Base-by-base conservation (phyloP, 2,113 vertebrate genomes). In the Plotosus lineatus region DNA sequence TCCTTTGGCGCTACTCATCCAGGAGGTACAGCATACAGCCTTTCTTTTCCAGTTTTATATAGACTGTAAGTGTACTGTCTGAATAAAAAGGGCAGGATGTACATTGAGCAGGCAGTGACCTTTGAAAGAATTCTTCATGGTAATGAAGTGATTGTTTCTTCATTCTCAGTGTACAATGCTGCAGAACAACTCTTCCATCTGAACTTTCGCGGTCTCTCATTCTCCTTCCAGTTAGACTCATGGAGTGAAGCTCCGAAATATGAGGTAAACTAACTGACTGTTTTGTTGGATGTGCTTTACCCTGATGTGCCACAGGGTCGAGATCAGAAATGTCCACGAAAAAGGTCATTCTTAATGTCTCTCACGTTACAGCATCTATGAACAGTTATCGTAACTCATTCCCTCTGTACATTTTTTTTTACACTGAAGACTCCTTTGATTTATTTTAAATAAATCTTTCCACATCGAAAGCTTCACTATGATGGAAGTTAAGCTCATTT, bases 201-300 rank as follows among this genome's bases (percentile, higher is more conserved):
- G 92, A 99, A 98, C 92, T 99, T 99, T 88, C 94, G 98, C 89
- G 98, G 98, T 88, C 91, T 99, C 75, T 99, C 98, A 0, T 99
- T 99, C 93, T 98, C 97, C 87, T 99, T 99, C 88, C 98, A 98
- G 87, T 93, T 99, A 90, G 98, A 99, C 90, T 97, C 97, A 0
- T 98, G 97, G 97, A 97, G 95, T n/a, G 98, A 99, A 92, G 96
- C 96, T 85, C 98, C 98, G 0, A 99, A 99, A 86, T 99, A 98
- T 9, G 98, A 99, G 97, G 98, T 98, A 83, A 95, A 95, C 69
- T 21, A 1, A 11, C 28, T 33, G 15, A 19, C 26, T 17, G 33
- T 3, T 12, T 51, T 38, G 7, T 21, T 73, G 69, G 17, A 33
- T 19, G 26, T 31, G 6, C 8, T 48, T 50, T 48, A 9, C 28